Percentiles rank a stretch among this genome's conserved stretches.
Evolutionary conservation across 1,140 invertebrate genomes (phyloP).

Genomic region (Zaprionus africanus): DNA sequence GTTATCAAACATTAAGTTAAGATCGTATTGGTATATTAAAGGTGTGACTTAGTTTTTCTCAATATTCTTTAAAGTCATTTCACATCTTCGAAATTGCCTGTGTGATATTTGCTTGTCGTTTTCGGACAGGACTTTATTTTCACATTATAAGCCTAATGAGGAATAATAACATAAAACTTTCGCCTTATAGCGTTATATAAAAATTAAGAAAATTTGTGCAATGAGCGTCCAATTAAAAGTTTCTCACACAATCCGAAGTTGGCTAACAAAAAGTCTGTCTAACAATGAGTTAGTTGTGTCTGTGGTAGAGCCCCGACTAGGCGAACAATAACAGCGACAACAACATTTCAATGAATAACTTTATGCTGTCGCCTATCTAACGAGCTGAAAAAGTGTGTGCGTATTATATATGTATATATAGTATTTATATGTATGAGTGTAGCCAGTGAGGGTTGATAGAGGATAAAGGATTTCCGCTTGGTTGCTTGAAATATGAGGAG

Average conservation of each 20-base stretch:
- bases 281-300: constrained; percentile 50
- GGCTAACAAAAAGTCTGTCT: constrained; percentile 57
- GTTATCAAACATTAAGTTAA: background rate
- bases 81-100: too few relatives aligned
- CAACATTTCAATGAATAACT: constrained; percentile 47
- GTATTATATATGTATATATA: constrained; percentile 42
- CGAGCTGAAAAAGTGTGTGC: constrained; percentile 74
- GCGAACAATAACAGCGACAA: constrained; percentile 23
- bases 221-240: constrained; percentile 80
- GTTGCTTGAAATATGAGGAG: constrained; percentile 78
- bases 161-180: constrained; percentile 32
- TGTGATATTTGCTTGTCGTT: too few relatives aligned
- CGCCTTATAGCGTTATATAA: constrained; percentile 1
- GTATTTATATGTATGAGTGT: constrained; percentile 42
- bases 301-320: constrained; percentile 20
- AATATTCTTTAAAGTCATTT: too few relatives aligned
- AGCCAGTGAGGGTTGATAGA: background rate
- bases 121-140: constrained; percentile 9
- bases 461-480: constrained; percentile 78
- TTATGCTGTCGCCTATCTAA: constrained; percentile 75
- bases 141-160: constrained; percentile 32
- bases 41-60: background rate
- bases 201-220: constrained; percentile 69
- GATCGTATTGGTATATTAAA: background rate
- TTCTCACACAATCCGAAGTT: constrained; percentile 71